Evolutionary conservation across 2,797 vertebrate species (phyloP).

Genomic region (Apodemus agrarius): DNA sequence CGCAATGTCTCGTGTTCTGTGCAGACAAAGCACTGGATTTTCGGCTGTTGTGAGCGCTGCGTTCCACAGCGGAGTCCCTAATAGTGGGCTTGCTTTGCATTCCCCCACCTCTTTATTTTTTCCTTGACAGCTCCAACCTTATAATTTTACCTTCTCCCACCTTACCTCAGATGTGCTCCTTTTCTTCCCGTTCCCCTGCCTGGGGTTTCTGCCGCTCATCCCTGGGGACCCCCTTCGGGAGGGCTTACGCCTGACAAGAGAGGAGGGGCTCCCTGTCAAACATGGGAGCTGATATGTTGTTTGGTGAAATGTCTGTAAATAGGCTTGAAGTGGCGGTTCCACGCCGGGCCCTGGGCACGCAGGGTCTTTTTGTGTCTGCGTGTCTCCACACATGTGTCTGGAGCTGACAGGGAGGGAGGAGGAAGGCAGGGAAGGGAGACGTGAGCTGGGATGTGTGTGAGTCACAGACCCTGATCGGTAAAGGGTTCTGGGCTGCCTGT

Average conservation of each 20-base stretch:
- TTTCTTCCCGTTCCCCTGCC: conserved; percentile 66
- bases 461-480: neutral
- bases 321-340: conserved; percentile 40
- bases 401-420: neutral
- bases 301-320: conserved; percentile 80
- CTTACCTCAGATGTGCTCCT: neutral
- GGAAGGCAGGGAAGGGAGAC: neutral
- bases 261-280: conserved; percentile 80
- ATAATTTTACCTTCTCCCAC: conserved; percentile 81
- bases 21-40: conserved; percentile 66
- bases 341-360: neutral
- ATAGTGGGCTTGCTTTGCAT: conserved; percentile 75
- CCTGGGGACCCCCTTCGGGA: conserved; percentile 67
- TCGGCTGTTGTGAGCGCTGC: conserved; percentile 57
- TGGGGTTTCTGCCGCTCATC: conserved; percentile 67
- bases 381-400: neutral
- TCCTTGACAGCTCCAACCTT: conserved; percentile 82
- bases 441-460: neutral
- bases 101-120: neutral
- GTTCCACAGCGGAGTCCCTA: conserved; percentile 66
- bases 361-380: conserved; percentile 65
- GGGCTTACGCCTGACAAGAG: conserved; percentile 73
- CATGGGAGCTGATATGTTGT: conserved; percentile 76
- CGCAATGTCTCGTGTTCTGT: neutral
- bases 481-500: neutral